A percentile compares a stretch with the other conserved stretches of the same genome.
These are phyloP conservation scores for Gallinago paraguaiae DNA, from an alignment of 2,113 vertebrate species.

Conservation along the genomic window DNA sequence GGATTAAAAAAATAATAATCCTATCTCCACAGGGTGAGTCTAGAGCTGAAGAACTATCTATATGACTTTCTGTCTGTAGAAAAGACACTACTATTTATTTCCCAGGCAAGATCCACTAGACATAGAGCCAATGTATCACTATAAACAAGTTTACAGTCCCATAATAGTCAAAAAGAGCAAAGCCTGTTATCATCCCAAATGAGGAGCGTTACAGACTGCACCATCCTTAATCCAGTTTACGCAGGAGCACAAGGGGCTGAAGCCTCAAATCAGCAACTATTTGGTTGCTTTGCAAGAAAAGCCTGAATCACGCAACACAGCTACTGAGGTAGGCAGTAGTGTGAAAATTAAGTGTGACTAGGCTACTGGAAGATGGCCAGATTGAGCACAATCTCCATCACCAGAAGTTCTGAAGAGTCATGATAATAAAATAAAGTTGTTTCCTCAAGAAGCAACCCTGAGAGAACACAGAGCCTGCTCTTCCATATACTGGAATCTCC, in stretches of 20 bases:
- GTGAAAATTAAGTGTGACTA: background rate
- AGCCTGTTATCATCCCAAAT: background rate
- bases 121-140: background rate
- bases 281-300: background rate
- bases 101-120: background rate
- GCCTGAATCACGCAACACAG: background rate
- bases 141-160: background rate
- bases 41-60: background rate
- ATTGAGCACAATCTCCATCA: background rate
- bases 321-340: background rate
- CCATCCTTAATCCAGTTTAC: background rate
- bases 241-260: background rate
- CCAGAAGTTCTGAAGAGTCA: background rate
- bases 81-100: background rate
- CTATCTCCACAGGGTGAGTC: background rate
- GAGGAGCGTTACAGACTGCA: background rate
- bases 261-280: background rate
- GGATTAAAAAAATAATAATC: conserved; percentile 15
- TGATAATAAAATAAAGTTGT: background rate
- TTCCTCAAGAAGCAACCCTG: background rate
- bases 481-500: background rate
- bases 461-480: background rate
- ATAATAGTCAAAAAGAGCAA: background rate
- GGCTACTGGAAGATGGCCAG: background rate
- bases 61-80: background rate